Percentiles rank a stretch among this genome's conserved stretches.
Conservation (phyloP, 2,888 invertebrate species). For the Atethmia centrago region DNA sequence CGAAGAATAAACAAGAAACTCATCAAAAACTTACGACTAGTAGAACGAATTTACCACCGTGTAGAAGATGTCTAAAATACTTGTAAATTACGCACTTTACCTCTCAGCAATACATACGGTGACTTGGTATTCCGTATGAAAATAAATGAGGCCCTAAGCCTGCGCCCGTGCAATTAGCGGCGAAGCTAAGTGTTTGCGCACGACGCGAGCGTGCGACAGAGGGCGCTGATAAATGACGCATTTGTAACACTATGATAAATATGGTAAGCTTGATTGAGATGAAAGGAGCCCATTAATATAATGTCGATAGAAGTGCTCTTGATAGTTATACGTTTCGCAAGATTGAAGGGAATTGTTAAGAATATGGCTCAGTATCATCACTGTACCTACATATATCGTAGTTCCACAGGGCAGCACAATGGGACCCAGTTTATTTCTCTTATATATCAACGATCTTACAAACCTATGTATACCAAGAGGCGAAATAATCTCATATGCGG, state of each 20-base stretch:
- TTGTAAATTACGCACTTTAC: conserved; percentile 62
- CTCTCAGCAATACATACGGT: conserved; percentile 54
- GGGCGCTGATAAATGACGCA: conserved; percentile 61
- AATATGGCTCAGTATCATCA: conserved; percentile 2
- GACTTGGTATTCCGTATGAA: conserved; percentile 63
- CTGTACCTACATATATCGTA: too few relatives aligned
- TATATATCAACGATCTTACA: too few relatives aligned
- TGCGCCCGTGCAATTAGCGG: conserved; percentile 66
- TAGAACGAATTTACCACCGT: conserved; percentile 26
- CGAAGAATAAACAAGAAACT: background rate
- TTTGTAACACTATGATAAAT: conserved; percentile 64
- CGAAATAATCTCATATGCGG: too few relatives aligned
- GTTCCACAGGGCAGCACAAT: too few relatives aligned
- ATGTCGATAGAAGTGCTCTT: conserved; percentile 42
- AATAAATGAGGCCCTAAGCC: conserved; percentile 62
- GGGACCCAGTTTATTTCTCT: too few relatives aligned
- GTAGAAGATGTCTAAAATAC: conserved; percentile 51
- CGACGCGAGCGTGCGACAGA: conserved; percentile 60
- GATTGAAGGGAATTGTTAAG: conserved; percentile 14
- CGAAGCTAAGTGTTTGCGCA: conserved; percentile 67
- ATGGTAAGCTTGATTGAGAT: conserved; percentile 52
- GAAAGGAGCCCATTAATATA: conserved; percentile 60
- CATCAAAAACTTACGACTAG: background rate
- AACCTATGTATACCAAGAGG: too few relatives aligned
- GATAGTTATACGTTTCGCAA: conserved; percentile 29